Conservation (phyloP, 2,888 invertebrate species). For the Caenorhabditis becei region DNA sequence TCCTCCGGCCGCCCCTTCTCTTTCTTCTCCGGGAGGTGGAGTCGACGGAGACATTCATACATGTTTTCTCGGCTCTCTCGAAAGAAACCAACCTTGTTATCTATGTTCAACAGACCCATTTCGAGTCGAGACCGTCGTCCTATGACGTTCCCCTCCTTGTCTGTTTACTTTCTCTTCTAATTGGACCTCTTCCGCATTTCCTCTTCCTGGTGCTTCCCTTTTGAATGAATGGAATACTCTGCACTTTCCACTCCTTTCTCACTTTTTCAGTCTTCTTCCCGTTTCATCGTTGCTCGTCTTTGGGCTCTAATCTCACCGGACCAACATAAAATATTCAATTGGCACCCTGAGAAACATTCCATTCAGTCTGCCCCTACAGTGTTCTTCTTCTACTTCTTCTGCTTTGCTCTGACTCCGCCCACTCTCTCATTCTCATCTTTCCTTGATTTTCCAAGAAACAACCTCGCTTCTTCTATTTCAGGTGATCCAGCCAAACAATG, state of each 20-base stretch:
- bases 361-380: background rate
- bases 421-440: background rate
- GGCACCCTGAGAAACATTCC: conserved; percentile 3
- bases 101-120: background rate
- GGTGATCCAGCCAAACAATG: conserved; percentile 38
- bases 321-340: conserved; percentile 29
- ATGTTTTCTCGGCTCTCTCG: conserved; percentile 7
- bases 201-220: conserved; percentile 2
- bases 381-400: background rate
- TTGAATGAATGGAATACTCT: background rate
- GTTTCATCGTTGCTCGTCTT: conserved; percentile 11
- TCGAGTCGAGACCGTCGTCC: background rate
- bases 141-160: conserved; percentile 3
- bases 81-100: conserved; percentile 5
- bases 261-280: conserved; percentile 16
- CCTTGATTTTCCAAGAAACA: background rate
- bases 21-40: conserved; percentile 29
- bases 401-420: background rate
- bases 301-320: conserved; percentile 1
- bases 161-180: background rate
- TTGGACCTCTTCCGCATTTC: background rate
- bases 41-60: conserved; percentile 33
- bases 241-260: background rate
- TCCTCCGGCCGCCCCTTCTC: conserved; percentile 9
- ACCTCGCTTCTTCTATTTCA: conserved; percentile 2